Base-by-base conservation (phyloP, 1,140 invertebrate genomes). In the Phthorimaea operculella region DNA sequence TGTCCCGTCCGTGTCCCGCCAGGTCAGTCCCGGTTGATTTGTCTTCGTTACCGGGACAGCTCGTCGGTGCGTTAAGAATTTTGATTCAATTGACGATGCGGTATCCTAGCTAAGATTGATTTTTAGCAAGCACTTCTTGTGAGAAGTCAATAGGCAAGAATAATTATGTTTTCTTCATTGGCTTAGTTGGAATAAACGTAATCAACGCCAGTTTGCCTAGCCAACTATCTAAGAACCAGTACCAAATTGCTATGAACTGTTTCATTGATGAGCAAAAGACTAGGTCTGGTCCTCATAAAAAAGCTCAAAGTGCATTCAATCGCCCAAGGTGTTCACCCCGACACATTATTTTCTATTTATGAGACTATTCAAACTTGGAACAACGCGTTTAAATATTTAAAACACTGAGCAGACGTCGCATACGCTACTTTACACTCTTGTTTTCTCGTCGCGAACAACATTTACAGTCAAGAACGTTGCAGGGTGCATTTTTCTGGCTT, bases 41-140 rank as follows among this genome's bases (percentile, higher is more conserved):
- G 81, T 84, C 81, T 84, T 84, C 81, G 81, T 84, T 84, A 84
- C 72, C 66, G 56, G 64, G 77, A 80, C 80, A 73, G 66, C 67
- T 74, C 67, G 63, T 63, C 51, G 64, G 60, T 60, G 72, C 74
- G 73, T 68, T 72, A 60, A 70, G 72, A 74, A 79, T 83, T 76
- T 66, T 47, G 44, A 47, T 47, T 17, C 44, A 39, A 39, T 39
- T 39, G n/a, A 39, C 1, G 36, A n/a, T 39, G 36, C 10, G 36
- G 36, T 39, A 10, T n/a, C n/a, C n/a, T n/a, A 9, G 10, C 1
- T 39, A 9, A 28, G 21, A 28, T 28, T 28, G 21, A 28, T 28
- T 28, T 28, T 28, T 6, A 28, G 21, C 21, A 28, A 6, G 2
- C 21, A 28, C n/a, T n/a, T n/a, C n/a, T n/a, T n/a, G n/a, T 28